phyloP scores from a whole-genome alignment of 1,140 invertebrate species.

The Helicorthomorpha holstii region DNA sequence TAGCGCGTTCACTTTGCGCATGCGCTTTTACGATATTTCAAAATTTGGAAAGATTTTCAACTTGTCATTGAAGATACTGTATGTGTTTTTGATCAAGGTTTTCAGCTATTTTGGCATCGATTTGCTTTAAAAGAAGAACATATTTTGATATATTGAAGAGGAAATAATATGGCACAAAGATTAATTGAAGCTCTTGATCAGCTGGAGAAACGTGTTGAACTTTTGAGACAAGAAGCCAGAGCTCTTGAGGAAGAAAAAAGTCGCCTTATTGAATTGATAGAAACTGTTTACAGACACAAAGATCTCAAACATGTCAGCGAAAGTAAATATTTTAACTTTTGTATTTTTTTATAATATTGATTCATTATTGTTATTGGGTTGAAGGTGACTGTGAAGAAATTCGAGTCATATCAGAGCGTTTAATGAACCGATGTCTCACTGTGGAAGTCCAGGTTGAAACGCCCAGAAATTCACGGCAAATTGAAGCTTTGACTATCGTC shows the following conservation, averaged over 20 bases:
- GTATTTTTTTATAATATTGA: too few species aligned
- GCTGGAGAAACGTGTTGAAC: slow-evolving; percentile 13
- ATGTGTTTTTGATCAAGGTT: too few species aligned
- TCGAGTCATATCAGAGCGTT: slow-evolving; percentile 13
- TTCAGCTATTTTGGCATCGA: too few species aligned
- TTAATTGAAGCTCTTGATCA: slow-evolving; percentile 14
- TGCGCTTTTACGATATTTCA: too few species aligned
- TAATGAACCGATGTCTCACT: slow-evolving; percentile 17
- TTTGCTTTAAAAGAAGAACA: too few species aligned
- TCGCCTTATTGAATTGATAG: slow-evolving; percentile 16
- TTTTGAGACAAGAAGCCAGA: slow-evolving; percentile 18
- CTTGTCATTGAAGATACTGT: too few species aligned
- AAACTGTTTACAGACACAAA: slow-evolving; percentile 16
- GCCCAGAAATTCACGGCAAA: slow-evolving; percentile 15
- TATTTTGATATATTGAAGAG: too few species aligned
- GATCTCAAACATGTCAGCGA: slow-evolving; percentile 16
- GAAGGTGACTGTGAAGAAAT: slow-evolving; percentile 17
- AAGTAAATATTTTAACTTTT: too few species aligned
- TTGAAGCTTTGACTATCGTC: slow-evolving; percentile 16
- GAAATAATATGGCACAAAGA: slow-evolving; percentile 10
- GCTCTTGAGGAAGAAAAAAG: slow-evolving; percentile 20
- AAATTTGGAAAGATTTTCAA: too few species aligned
- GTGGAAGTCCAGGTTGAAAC: slow-evolving; percentile 21
- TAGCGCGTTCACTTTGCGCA: too few species aligned
- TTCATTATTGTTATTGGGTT: too few species aligned